Conservation (phyloP, 2,113 vertebrate genomes). For the Chloropsis hardwickii region DNA sequence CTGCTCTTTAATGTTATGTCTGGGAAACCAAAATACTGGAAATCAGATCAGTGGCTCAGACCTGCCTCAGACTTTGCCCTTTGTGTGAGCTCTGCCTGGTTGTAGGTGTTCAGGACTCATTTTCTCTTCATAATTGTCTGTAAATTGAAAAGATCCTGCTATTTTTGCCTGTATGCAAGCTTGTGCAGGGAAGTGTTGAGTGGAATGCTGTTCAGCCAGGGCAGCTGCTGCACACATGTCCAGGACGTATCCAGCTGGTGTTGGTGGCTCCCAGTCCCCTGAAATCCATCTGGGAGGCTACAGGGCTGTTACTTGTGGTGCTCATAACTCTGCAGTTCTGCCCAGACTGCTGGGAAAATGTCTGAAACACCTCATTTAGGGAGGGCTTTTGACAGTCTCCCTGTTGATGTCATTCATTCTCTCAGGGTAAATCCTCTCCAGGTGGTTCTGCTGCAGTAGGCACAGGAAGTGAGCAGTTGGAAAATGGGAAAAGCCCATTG, state of each 20-base stretch:
- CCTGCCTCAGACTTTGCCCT: not conserved
- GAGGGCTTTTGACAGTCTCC: not conserved
- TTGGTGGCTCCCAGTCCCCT: not conserved
- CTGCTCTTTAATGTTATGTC: not conserved
- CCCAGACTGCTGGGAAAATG: not conserved
- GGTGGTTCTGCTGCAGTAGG: not conserved
- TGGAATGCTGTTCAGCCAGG: not conserved
- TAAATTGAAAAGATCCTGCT: not conserved
- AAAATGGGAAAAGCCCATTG: not conserved
- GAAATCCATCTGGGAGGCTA: not conserved
- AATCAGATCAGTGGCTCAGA: not conserved
- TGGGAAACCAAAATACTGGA: not conserved
- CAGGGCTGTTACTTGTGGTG: not conserved
- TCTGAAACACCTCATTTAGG: not conserved
- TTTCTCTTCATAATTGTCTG: not conserved
- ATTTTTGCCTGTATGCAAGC: not conserved
- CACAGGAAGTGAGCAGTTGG: not conserved
- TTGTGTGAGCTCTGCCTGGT: not conserved
- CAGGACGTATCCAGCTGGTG: not conserved
- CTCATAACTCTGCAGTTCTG: not conserved
- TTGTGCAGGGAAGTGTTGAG: not conserved
- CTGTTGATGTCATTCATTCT: not conserved
- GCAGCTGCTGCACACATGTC: not conserved
- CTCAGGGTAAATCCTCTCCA: not conserved
- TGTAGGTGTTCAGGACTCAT: rapidly evolving